These are phyloP conservation scores for Diarsia mendica DNA, from an alignment of 2,888 invertebrate species.

Conservation along the genomic window DNA sequence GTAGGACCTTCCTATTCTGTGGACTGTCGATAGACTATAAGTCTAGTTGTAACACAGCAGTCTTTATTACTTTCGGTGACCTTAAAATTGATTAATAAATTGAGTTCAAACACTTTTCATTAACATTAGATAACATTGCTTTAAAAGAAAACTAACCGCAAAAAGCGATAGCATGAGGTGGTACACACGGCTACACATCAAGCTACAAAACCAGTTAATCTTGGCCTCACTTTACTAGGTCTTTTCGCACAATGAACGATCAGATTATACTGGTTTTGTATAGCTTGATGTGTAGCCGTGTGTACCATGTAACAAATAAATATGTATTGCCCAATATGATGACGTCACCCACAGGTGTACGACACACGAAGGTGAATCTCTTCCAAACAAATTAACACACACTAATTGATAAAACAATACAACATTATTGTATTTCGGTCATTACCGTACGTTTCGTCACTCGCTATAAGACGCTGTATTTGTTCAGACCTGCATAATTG, in stretches of 20 bases:
- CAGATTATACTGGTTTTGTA: too few species aligned
- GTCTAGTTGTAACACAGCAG: background rate
- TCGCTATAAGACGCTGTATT: constrained; percentile 36
- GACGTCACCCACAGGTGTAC: constrained; percentile 45
- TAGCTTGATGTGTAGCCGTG: too few species aligned
- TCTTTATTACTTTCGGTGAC: too few species aligned
- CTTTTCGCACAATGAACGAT: too few species aligned
- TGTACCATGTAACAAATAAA: background rate
- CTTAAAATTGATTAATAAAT: background rate
- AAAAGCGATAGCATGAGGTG: background rate
- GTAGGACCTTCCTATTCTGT: background rate
- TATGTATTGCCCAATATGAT: background rate
- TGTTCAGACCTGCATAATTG: constrained; percentile 43
- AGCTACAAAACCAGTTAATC: too few species aligned
- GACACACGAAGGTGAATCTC: constrained; percentile 29
- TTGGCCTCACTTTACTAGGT: too few species aligned
- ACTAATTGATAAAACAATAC: constrained; percentile 55
- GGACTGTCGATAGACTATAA: background rate
- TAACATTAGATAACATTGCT: background rate
- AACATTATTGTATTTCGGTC: constrained; percentile 45
- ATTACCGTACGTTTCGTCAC: constrained; percentile 29
- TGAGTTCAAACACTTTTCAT: background rate
- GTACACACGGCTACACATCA: too few species aligned
- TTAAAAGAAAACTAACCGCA: background rate
- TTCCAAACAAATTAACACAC: constrained; percentile 45